Base-by-base conservation (phyloP, 2,797 vertebrate species). In the Diglossa cyanea region DNA sequence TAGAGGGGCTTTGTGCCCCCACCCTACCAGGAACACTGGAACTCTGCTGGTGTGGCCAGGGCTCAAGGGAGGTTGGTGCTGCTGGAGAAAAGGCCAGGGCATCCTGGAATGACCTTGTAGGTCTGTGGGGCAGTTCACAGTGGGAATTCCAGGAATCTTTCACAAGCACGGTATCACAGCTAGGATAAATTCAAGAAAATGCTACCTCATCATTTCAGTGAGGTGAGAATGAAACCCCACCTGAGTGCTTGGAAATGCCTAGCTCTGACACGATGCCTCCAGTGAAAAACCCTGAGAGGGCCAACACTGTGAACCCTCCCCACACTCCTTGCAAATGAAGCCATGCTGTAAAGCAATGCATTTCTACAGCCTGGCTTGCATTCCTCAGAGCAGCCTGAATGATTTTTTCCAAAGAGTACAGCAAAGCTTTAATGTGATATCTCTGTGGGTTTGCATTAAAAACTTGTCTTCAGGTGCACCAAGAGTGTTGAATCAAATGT, bases 361-460 rank as follows among this genome's bases (percentile, higher is more conserved):
- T 86, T 85, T 83, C 21, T 16, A 75, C 78, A 80, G 20, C 2
- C 0, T 10, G 20, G 51, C 58, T 94, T 89, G 78, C 68, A 33
- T 54, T 30, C 72, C 47, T 83, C 65, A 33, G 76, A 91, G 54
- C 50, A 89, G 61, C 33, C 54, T 62, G 57, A 86, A 62, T 33
- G 17, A 60, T 72, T 83, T 91, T 90, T 87, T n/a, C 81, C 47
- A 81, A 88, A 71, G 61, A 79, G 76, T 66, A n/a, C 37, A 95
- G 84, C 35, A 76, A 65, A 85, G 51, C 96, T 74, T 94, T 93
- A 87, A 86, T 58, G 33, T 10, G n/a, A 31, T 42, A 72, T 23
- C 70, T 85, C 89, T 53, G 51, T 63, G 45, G 67, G 10, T 91
- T 94, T 90, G 79, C 65, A 86, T 96, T 92, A 84, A 72, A 92